Evolutionary conservation across 2,888 invertebrate species (phyloP), one percentile per base, ranked within the genome.

Genomic region (Steromphala cineraria): DNA sequence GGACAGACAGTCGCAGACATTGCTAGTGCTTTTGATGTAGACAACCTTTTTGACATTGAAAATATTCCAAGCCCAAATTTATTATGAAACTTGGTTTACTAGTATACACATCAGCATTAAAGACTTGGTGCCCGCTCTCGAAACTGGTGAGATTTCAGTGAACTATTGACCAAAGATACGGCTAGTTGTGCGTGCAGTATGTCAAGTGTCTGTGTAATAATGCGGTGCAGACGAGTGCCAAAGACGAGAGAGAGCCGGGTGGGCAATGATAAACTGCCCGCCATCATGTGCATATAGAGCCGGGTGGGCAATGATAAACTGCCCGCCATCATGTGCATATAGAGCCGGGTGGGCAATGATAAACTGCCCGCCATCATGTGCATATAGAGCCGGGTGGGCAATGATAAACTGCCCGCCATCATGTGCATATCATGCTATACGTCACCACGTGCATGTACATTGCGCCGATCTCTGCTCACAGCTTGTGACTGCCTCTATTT

Each of bases 31-130:
- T 92, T 93, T 80, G 91, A 91, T 86, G 87, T 91, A 13, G 92
- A 93, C 80, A 91, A 91, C 82, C 87, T 92, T 71, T 92, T 92
- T 87, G 91, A 91, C 78, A 87, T 92, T 71, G 90, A 88, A 83
- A 90, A 89, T 79, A 90, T 91, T 62, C 90, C 90, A 31, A 89
- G 89, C 81, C 91, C 90, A 17, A 83, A 86, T 17, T 53, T 76
- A 55, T 55, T 76, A 55, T 76, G 76, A 76, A 36, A 55, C 17
- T 28, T 71, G 31, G 40, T 71, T 71, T 71, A 15, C 7, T 71
- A 36, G 71, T 17, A 31, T 40, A 71, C 40, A 46, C 62, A 36
- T 71, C 71, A 71, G 71, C 71, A 71, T 71, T 71, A 71, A n/a
- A 46, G 46, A 46, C 46, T 46, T 46, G 10, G 46, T 46, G 46